A percentile compares a stretch with the other conserved stretches of the same genome.
Conservation (phyloP, 2,797 vertebrate species). For the Mormyrus proboscirostris region DNA sequence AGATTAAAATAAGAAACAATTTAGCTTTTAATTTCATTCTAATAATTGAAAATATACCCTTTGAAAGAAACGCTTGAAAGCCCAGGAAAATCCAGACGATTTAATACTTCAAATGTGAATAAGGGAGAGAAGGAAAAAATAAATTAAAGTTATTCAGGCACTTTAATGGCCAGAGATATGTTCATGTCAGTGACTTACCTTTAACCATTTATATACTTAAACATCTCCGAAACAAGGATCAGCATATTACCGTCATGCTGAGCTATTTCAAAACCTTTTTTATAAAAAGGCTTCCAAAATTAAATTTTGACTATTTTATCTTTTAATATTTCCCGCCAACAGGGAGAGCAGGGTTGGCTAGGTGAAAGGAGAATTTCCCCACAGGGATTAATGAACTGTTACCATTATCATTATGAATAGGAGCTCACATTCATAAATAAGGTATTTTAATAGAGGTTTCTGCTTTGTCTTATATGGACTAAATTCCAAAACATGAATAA, state of each 20-base stretch:
- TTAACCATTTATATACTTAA: background rate
- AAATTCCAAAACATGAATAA: background rate
- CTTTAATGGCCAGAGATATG: background rate
- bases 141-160: background rate
- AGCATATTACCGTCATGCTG: background rate
- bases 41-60: slow-evolving; percentile 4
- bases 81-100: background rate
- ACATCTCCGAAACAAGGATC: background rate
- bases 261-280: background rate
- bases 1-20: background rate
- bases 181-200: background rate
- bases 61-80: slow-evolving; percentile 7
- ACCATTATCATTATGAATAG: background rate
- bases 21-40: slow-evolving; percentile 13
- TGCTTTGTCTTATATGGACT: background rate
- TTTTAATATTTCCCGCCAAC: background rate
- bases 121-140: background rate
- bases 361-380: background rate
- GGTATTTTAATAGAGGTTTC: background rate
- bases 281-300: background rate
- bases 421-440: background rate
- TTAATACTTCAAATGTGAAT: background rate
- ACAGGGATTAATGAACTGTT: background rate
- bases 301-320: background rate
- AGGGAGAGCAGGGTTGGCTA: background rate